Conservation (phyloP, 2,888 invertebrate genomes). For the Meteorus cinctellus region DNA sequence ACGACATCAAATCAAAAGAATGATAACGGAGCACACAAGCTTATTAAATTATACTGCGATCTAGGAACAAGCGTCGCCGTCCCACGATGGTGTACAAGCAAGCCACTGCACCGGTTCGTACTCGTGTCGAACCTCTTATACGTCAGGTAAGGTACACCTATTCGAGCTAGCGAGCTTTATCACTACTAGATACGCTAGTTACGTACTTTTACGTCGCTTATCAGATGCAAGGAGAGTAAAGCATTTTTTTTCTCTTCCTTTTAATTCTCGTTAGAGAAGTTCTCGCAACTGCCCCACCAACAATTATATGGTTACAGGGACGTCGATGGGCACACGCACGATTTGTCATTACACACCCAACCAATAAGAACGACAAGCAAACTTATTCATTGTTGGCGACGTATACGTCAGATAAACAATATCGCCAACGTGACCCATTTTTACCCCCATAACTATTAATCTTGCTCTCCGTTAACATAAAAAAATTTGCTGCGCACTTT, state of each 20-base stretch:
- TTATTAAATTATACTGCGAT: conserved; percentile 26
- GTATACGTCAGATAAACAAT: conserved; percentile 11
- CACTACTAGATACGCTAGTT: conserved; percentile 61
- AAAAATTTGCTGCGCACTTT: not conserved
- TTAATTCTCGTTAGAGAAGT: conserved; percentile 30
- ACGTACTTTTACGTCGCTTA: conserved; percentile 62
- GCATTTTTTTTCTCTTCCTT: conserved; percentile 41
- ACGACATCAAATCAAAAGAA: not conserved
- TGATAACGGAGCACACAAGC: conserved; percentile 5
- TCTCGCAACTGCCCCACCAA: conserved; percentile 2
- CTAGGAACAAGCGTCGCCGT: conserved; percentile 30
- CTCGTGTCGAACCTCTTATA: conserved; percentile 60
- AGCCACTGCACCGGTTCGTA: conserved; percentile 57
- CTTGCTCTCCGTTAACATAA: not conserved
- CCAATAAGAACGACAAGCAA: not conserved
- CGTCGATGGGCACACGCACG: conserved; percentile 7
- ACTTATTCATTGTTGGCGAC: not conserved
- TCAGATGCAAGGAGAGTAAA: conserved; percentile 52
- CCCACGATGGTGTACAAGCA: conserved; percentile 45
- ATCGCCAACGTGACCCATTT: conserved; percentile 17
- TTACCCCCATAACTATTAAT: conserved; percentile 18
- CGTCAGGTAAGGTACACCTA: conserved; percentile 53
- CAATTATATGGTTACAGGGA: not conserved
- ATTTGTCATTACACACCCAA: not conserved
- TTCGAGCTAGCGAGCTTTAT: conserved; percentile 59